phyloP scores from a whole-genome alignment of 1,140 invertebrate genomes.

The Megalopta genalis region DNA sequence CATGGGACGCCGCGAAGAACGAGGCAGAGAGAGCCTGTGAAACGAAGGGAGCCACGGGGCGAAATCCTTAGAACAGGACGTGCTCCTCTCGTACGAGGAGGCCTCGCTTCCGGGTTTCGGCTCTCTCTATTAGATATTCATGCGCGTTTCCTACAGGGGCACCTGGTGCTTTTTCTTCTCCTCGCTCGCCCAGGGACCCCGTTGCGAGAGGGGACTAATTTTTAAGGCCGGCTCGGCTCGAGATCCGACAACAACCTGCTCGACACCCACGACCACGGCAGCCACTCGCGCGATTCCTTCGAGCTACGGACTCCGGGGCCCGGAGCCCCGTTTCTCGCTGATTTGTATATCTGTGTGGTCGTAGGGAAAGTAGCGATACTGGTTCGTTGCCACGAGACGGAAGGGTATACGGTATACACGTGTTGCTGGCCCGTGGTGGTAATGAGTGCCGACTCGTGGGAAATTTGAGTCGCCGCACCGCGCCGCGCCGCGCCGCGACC shows the following conservation, averaged over 20 bases:
- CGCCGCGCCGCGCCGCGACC: no score
- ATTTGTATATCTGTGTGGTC: slow-evolving; percentile 22
- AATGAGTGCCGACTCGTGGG: slow-evolving; percentile 59
- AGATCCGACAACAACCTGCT: slow-evolving; percentile 27
- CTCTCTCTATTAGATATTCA: slow-evolving; percentile 72
- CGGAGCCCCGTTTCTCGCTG: slow-evolving; percentile 1
- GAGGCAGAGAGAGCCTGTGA: slow-evolving; percentile 48
- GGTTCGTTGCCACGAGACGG: slow-evolving; percentile 11
- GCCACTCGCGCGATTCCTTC: no score
- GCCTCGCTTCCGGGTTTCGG: slow-evolving; percentile 73
- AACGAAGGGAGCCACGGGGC: slow-evolving; percentile 60
- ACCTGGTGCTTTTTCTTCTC: slow-evolving; percentile 68
- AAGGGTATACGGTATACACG: slow-evolving; percentile 23
- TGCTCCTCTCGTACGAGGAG: slow-evolving; percentile 64
- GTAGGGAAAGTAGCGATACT: slow-evolving; percentile 50
- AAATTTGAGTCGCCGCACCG: slow-evolving; percentile 31
- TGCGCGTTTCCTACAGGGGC: slow-evolving; percentile 60
- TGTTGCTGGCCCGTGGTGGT: slow-evolving; percentile 1
- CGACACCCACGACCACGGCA: slow-evolving; percentile 2
- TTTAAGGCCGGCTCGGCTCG: slow-evolving; percentile 9
- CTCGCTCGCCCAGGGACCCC: neutral
- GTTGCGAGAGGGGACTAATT: slow-evolving; percentile 33
- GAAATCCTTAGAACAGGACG: slow-evolving; percentile 75
- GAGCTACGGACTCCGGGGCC: neutral
- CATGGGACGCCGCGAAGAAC: slow-evolving; percentile 45